phyloP scores from a whole-genome alignment of 2,888 invertebrate genomes.

The Strigamia maritima region DNA sequence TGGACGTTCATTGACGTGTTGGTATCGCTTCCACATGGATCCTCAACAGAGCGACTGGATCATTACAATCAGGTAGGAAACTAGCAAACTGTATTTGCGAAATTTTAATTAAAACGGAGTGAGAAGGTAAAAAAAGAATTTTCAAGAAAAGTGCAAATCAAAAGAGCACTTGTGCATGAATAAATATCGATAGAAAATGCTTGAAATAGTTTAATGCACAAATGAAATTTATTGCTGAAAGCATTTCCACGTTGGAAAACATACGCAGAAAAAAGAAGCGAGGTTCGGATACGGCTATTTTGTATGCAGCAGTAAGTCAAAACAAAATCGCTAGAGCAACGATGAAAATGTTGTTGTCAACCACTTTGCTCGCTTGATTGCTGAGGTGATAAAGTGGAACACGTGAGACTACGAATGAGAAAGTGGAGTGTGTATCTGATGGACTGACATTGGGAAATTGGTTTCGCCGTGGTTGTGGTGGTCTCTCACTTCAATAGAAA shows the following conservation, averaged over 20 bases:
- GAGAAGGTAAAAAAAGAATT: not conserved
- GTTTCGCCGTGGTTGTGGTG: not conserved
- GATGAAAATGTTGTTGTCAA: conserved; percentile 34
- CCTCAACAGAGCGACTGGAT: conserved; percentile 88
- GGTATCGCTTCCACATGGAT: conserved; percentile 80
- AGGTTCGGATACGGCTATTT: not conserved
- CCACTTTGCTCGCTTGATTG: conserved; percentile 34
- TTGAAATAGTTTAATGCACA: conserved; percentile 16
- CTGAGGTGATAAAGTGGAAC: conserved; percentile 34
- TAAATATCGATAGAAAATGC: not conserved
- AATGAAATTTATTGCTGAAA: conserved; percentile 16
- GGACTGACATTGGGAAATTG: conserved; percentile 31
- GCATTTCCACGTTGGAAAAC: not conserved
- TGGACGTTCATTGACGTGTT: conserved; percentile 81
- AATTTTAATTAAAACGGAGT: not conserved
- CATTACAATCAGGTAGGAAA: conserved; percentile 62
- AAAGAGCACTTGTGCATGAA: not conserved
- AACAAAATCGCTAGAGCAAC: not conserved
- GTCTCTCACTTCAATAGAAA: not conserved
- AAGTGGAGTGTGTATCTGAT: not conserved
- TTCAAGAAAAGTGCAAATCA: not conserved
- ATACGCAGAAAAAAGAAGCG: not conserved
- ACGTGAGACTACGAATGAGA: not conserved
- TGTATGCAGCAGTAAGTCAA: conserved; percentile 7
- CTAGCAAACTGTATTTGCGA: not conserved